Base-by-base conservation (phyloP, 2,113 vertebrate genomes). In the Indicator indicator region DNA sequence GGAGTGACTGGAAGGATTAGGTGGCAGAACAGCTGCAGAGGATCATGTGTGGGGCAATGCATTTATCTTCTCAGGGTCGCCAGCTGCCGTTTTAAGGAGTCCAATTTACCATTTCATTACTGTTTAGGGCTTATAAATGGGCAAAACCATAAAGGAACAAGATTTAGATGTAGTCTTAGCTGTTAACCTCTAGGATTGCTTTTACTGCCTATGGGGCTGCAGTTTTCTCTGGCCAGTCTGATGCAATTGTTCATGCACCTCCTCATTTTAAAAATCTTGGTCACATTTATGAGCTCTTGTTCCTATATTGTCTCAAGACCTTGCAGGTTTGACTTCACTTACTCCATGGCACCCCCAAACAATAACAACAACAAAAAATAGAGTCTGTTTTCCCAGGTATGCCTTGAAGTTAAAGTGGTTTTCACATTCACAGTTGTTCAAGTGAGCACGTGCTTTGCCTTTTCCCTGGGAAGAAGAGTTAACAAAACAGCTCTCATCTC, bases 11-110 rank as follows among this genome's bases (percentile, higher is more conserved):
- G 63, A 81, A 90, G 69, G 65, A 21, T 81, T 56, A 70, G 65
- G 36, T 71, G 52, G 52, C 69, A 44, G 56, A 91, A 71, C 60
- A 96, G 71, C 89, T 91, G 74, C 63, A n/a, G 56, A 70, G 78
- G 56, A 81, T 83, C 75, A 9, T 16, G 27, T 11, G 46, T 27
- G 32, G 38, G 4, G 38, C 3, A 14, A 33, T 13, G 42, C 23
- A 18, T 86, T 92, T 77, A 58, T 33, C 64, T 89, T 91, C 44
- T 76, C 72, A 56, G 56, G 75, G n/a, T 40, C 16, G 17, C 44
- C 38, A 28, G 10, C 1, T 92, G 68, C 40, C 50, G 5, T 80
- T 91, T 79, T 32, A 55, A 23, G 19, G 67, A 65, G 16, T 23
- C 24, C 15, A 20, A 11, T 89, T 92, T 79, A 60, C 74, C 21